phyloP scores from a whole-genome alignment of 2,113 vertebrate species.

The Etheostoma cragini region DNA sequence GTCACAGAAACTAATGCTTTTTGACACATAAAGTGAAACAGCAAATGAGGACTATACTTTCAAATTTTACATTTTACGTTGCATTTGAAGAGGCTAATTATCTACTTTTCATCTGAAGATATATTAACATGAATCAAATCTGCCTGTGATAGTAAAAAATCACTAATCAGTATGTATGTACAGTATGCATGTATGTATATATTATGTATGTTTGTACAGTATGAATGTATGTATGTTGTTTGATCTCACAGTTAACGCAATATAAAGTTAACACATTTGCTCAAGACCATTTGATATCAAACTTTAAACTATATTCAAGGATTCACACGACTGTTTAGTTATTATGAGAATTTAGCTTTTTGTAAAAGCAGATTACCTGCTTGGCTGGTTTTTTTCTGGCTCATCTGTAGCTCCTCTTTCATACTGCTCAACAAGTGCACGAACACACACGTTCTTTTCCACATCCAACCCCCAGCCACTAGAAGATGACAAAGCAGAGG shows the following conservation, averaged over 20 bases:
- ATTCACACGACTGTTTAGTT: too few species aligned
- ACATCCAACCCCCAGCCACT: slow-evolving; percentile 84
- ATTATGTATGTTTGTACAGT: too few species aligned
- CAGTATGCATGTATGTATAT: too few species aligned
- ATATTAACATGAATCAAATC: not conserved
- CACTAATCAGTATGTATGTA: too few species aligned
- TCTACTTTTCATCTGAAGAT: not conserved
- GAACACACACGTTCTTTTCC: slow-evolving; percentile 88
- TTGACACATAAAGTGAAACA: too few species aligned
- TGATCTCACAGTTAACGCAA: not conserved
- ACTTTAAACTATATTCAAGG: too few species aligned
- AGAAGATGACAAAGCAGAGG: slow-evolving; percentile 2
- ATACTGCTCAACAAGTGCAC: slow-evolving; percentile 94
- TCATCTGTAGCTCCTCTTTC: slow-evolving; percentile 84
- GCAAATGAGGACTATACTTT: not conserved
- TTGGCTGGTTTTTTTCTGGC: slow-evolving; percentile 69
- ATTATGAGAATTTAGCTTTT: too few species aligned
- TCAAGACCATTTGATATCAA: not conserved
- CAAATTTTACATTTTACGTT: not conserved
- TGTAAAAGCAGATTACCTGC: slow-evolving; percentile 82
- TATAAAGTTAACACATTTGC: not conserved
- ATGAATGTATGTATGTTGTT: not conserved
- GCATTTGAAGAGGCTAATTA: not conserved
- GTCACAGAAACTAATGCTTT: too few species aligned
- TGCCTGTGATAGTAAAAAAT: not conserved